These are phyloP conservation scores for Stictocephala bisonia DNA, from an alignment of 2,888 invertebrate species.

Conservation along the genomic window DNA sequence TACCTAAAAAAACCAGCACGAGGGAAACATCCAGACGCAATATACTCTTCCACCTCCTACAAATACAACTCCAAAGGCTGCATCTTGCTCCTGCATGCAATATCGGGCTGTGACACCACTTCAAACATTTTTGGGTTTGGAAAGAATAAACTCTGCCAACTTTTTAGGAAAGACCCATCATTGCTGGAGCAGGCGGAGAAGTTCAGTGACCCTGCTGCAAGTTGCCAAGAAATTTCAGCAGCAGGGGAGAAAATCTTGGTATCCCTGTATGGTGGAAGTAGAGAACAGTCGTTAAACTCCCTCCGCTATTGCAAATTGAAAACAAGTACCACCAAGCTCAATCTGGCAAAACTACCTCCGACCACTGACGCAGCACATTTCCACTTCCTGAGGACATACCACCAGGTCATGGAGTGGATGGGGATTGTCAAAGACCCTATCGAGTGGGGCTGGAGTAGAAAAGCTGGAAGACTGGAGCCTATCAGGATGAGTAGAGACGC, in stretches of 20 bases:
- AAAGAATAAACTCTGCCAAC: conserved; percentile 37
- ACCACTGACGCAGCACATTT: conserved; percentile 56
- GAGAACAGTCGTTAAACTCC: conserved; percentile 32
- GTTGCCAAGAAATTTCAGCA: conserved; percentile 35
- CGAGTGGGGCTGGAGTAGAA: not conserved
- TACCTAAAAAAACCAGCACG: conserved; percentile 31
- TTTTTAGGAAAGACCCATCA: conserved; percentile 35
- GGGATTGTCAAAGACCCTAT: conserved; percentile 52
- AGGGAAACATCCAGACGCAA: conserved; percentile 30
- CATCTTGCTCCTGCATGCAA: conserved; percentile 26
- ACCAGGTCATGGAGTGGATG: conserved; percentile 57
- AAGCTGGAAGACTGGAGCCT: conserved; percentile 5
- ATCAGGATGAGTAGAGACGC: conserved; percentile 5
- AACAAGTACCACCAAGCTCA: conserved; percentile 35
- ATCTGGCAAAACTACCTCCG: conserved; percentile 43
- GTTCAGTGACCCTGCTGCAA: conserved; percentile 34
- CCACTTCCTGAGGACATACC: conserved; percentile 59
- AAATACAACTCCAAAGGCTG: conserved; percentile 27
- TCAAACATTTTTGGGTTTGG: conserved; percentile 43
- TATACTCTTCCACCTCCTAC: conserved; percentile 27
- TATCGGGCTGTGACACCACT: conserved; percentile 29
- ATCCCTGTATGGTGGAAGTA: conserved; percentile 34
- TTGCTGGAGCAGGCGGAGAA: conserved; percentile 18
- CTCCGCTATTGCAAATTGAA: conserved; percentile 37
- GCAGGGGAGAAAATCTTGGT: conserved; percentile 43